Conservation (phyloP, 2,888 invertebrate genomes). For the Sphaerophoria rueppellii region DNA sequence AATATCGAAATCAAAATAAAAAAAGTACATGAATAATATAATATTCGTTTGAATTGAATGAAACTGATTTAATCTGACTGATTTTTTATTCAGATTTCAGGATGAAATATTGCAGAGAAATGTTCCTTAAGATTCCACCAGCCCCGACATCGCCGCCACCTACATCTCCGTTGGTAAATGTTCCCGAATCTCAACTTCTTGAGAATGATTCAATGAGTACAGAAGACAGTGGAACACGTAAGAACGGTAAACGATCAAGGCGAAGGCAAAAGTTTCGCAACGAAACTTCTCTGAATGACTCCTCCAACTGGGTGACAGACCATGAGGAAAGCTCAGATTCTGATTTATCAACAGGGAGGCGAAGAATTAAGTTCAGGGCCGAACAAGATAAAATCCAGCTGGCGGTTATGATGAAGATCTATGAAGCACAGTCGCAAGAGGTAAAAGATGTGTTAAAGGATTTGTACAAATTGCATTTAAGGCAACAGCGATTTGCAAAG, state of each 20-base stretch:
- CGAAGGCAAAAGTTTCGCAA: constrained; percentile 10
- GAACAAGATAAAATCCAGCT: constrained; percentile 13
- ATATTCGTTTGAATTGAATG: neutral
- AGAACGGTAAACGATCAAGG: constrained; percentile 20
- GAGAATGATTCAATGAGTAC: constrained; percentile 15
- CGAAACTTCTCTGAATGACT: constrained; percentile 36
- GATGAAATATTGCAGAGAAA: constrained; percentile 50
- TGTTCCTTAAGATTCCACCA: constrained; percentile 56
- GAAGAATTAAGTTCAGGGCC: constrained; percentile 12
- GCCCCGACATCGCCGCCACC: no score
- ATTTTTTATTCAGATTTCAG: constrained; percentile 4
- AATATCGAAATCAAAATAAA: neutral
- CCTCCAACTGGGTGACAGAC: constrained; percentile 56
- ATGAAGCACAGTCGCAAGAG: constrained; percentile 48
- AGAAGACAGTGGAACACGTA: constrained; percentile 16
- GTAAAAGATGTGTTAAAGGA: constrained; percentile 45
- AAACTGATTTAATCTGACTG: neutral
- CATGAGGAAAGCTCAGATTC: constrained; percentile 22
- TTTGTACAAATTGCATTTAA: constrained; percentile 41
- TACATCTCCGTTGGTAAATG: no score
- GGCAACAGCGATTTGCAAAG: constrained; percentile 3
- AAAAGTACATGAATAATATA: no score
- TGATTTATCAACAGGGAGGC: constrained; percentile 14
- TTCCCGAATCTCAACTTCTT: constrained; percentile 40
- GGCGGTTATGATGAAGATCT: constrained; percentile 37